Base-by-base conservation (phyloP, 2,888 invertebrate species). In the Linnaemya tessellans region DNA sequence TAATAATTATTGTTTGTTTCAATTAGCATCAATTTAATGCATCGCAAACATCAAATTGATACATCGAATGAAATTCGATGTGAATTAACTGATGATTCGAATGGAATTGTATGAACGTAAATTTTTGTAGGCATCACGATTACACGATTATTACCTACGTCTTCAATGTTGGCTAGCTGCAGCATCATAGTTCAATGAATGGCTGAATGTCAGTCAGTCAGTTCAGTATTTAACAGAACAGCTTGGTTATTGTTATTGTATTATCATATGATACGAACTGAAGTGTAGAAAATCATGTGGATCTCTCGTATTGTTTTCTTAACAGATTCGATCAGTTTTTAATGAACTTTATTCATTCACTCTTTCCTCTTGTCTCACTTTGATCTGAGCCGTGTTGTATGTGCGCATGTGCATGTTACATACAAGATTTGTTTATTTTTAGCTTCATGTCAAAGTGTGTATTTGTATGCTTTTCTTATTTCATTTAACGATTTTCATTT, bases 341-440 rank as follows among this genome's bases (percentile, higher is more conserved):
- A 91, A 91, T 91, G 91, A 91, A 91, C 89, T 91, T 90, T 90
- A 91, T 91, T 91, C 91, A 91, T 90, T 90, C 89, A 88, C 88
- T 90, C 89, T 87, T 73, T 75, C 67, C 15, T 20, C n/a, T 73
- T 73, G 11, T 49, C 65, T 10, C n/a, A 62, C 82, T 85, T 85
- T 85, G 85, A 85, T 85, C 85, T 22, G 58, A 51, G 79, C 85
- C 85, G 85, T 82, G 13, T 54, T 38, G 2, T 11, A 75, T 18
- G 11, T 20, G 7, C 18, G 15, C 20, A 0, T 70, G n/a, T 43
- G 43, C 64, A 46, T 56, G 51, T 78, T 25, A 7, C 8, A 41
- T 51, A 7, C 2, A 71, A 51, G 62, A 49, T 65, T 64, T 70
- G 25, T 70, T 65, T 71, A 30, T 49, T 20, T 60, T 67, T 18